phyloP scores from a whole-genome alignment of 2,888 invertebrate genomes.

The Pycnomerus fuliginosus region DNA sequence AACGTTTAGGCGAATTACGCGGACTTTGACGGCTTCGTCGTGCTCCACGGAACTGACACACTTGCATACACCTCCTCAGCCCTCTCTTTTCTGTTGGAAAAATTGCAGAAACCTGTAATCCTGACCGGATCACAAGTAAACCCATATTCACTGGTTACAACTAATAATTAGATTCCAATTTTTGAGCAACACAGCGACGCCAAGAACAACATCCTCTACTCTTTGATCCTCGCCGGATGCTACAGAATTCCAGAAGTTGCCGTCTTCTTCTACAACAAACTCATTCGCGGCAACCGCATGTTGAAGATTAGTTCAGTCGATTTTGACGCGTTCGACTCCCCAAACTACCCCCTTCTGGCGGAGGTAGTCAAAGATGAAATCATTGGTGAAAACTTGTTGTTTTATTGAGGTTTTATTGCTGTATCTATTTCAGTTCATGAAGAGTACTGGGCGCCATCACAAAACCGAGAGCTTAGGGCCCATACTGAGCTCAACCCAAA shows the following conservation, averaged over 20 bases:
- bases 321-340: slow-evolving; percentile 81
- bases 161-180: slow-evolving; percentile 91
- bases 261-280: slow-evolving; percentile 83
- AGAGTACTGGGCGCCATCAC: too few species aligned
- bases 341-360: slow-evolving; percentile 82
- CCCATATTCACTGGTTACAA: too few species aligned
- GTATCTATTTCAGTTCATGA: too few species aligned
- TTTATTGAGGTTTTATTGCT: too few species aligned
- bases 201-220: slow-evolving; percentile 87
- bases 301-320: slow-evolving; percentile 72
- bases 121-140: slow-evolving; percentile 86
- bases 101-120: slow-evolving; percentile 89
- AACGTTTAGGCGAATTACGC: slow-evolving; percentile 73
- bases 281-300: slow-evolving; percentile 87
- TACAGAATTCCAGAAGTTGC: slow-evolving; percentile 92
- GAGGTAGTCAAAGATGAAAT: slow-evolving; percentile 80
- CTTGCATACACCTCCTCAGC: slow-evolving; percentile 95
- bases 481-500: slow-evolving; percentile 76
- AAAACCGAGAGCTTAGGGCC: slow-evolving; percentile 50
- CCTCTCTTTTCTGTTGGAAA: slow-evolving; percentile 94
- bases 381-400: too few species aligned
- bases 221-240: slow-evolving; percentile 85
- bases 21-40: slow-evolving; percentile 88
- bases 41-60: slow-evolving; percentile 96
- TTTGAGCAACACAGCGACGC: slow-evolving; percentile 94